Base-by-base conservation (phyloP, 2,888 invertebrate species). In the Odontocerum albicorne region DNA sequence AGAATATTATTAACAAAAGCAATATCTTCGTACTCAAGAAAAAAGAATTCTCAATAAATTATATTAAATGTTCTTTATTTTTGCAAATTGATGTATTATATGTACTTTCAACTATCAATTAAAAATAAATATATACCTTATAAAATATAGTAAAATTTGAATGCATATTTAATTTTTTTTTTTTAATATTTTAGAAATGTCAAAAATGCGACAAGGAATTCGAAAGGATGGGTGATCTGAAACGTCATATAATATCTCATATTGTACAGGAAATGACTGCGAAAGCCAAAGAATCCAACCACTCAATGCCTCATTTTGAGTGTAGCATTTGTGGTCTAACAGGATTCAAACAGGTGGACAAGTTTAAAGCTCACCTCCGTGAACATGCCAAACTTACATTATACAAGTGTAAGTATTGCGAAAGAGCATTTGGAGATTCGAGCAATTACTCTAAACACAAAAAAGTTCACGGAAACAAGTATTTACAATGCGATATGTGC, bases 361-460 rank as follows among this genome's bases (percentile, higher is more conserved):
- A 69, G 54, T 77, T 76, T 63, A 78, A 77, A 50, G 74, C 72
- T 0, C 77, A 78, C 55, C 63, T 78, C 1, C 68, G 78, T 22
- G 73, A 75, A 49, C 78, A 78, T 65, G 77, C 77, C 3, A 74
- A 75, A 57, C 66, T 78, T 0, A 77, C 77, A 0, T 59, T 75
- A 1, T 78, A 78, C 67, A 72, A 75, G 53, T 78, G 78, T 63
- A 72, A 71, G 0, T 70, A 74, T 57, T 78, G 78, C 64, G 71
- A 77, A 50, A 77, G 77, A 58, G 72, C 74, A 4, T 78, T 78
- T 60, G 75, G 74, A 55, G 78, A 78, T 51, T 77, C 78, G 15
- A 75, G 75, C 55, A 78, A 78, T 55, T 78, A 77, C 57, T 78
- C 77, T 1, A 78, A 78, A 44, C 78, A 78, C 62, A 78, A 78